Evolutionary conservation across 1,140 invertebrate genomes (phyloP), one percentile per base, ranked within the genome.

Genomic region (Drosophila rufa): DNA sequence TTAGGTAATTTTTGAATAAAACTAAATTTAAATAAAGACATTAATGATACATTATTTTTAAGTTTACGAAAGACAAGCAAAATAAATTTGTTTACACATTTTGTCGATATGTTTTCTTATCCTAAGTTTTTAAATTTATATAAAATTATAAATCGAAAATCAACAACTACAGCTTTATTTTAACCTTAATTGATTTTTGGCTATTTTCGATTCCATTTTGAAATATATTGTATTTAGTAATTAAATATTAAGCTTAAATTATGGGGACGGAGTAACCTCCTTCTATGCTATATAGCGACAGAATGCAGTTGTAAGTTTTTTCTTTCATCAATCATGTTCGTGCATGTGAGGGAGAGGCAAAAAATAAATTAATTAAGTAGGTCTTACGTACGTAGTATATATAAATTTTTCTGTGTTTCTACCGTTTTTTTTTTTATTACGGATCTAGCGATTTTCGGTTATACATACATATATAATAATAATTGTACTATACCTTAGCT

Each of bases 401-500:
- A 61, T 61, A 19, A 56, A 65, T 65, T 48, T 61, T 14, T 30
- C 27, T 76, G 64, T 73, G 57, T 17, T 40, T 50, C 30, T 57
- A 58, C 46, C 42, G 45, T 25, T 58, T 45, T 48, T 25, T n/a
- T 58, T 69, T 70, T 78, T 70, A 59, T 45, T 75, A 58, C 59
- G 56, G 58, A 40, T 69, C 50, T 67, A 82, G 59, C 59, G 64
- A 58, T 80, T 53, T 53, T 19, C 19, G 56, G 56, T 55, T 50
- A 78, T 61, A n/a, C 33, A 40, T 40, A 40, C 19, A 56, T 56
- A 40, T 38, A 56, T 56, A 56, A 69, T 51, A 73, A 50, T 89
- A 83, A 87, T 86, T 87, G 75, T 86, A 80, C 80, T 80, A 79
- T 83, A 59, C 74, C 65, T 79, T 79, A 87, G 59, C 74, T 47